Evolutionary conservation across 2,113 vertebrate species (phyloP).

Genomic region (Brachyhypopomus gauderio): DNA sequence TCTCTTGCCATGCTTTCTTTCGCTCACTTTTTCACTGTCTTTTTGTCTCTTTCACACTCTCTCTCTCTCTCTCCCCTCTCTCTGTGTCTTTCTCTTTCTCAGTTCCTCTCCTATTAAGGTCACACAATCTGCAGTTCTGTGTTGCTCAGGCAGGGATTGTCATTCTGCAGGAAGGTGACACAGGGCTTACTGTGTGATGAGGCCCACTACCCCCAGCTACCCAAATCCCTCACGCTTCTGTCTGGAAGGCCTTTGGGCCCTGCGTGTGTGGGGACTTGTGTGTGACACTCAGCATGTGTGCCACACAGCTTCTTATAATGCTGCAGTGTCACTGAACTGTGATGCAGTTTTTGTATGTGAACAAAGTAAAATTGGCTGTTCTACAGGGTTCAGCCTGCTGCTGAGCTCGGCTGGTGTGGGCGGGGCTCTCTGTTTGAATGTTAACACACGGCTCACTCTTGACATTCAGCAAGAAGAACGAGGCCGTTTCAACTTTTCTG

Average conservation of each 20-base stretch:
- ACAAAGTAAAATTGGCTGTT: background rate
- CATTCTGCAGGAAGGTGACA: slow-evolving; percentile 46
- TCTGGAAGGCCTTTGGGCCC: background rate
- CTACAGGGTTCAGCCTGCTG: too few relatives aligned
- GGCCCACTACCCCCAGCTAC: slow-evolving; percentile 35
- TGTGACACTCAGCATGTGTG: background rate
- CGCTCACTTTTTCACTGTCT: background rate
- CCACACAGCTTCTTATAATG: background rate
- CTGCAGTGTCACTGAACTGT: background rate
- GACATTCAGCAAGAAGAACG: too few relatives aligned
- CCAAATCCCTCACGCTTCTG: slow-evolving; percentile 44
- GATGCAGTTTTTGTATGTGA: background rate
- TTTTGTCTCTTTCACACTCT: slow-evolving; percentile 1
- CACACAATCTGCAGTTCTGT: slow-evolving; percentile 21
- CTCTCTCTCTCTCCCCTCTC: slow-evolving; percentile 35
- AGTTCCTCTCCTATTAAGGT: slow-evolving; percentile 70
- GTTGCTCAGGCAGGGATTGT: slow-evolving; percentile 40
- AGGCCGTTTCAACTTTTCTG: too few relatives aligned
- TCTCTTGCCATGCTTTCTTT: slow-evolving; percentile 46
- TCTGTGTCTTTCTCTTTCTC: slow-evolving; percentile 26
- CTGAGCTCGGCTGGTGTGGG: too few relatives aligned
- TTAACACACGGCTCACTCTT: too few relatives aligned
- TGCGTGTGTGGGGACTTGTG: background rate
- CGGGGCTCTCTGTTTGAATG: too few relatives aligned
- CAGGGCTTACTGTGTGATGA: slow-evolving; percentile 22